Evolutionary conservation across 1,140 invertebrate genomes (phyloP).

Genomic region (Melanaphis sacchari): DNA sequence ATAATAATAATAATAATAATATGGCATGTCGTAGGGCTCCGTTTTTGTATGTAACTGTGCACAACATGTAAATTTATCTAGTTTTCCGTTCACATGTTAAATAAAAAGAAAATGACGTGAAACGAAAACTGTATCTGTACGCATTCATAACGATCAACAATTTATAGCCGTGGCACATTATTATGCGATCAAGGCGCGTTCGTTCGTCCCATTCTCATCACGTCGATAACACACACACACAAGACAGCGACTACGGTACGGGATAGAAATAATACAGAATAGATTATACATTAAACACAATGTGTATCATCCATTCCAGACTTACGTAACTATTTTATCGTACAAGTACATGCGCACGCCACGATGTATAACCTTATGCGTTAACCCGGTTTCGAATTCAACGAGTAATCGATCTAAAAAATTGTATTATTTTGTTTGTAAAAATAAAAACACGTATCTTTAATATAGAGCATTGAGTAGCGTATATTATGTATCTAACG

Average conservation of each 20-base stretch:
- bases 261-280: neutral
- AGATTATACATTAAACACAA: slow-evolving; percentile 18
- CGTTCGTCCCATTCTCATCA: neutral
- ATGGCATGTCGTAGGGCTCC: neutral
- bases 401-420: slow-evolving; percentile 14
- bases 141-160: neutral
- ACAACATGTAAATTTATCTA: neutral
- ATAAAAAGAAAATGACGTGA: neutral
- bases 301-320: neutral
- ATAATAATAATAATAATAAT: neutral
- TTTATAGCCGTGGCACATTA: neutral
- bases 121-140: neutral
- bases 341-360: neutral
- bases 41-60: neutral
- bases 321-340: slow-evolving; percentile 24
- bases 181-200: neutral
- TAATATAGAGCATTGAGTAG: too few species aligned
- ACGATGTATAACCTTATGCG: neutral
- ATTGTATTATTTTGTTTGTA: neutral
- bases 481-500: neutral
- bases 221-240: slow-evolving; percentile 1
- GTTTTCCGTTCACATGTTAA: neutral
- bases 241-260: neutral
- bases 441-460: neutral
- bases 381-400: slow-evolving; percentile 9